Percentiles rank a stretch among this genome's conserved stretches.
Evolutionary conservation across 2,113 vertebrate genomes (phyloP).

Genomic region (Erythrolamprus reginae): DNA sequence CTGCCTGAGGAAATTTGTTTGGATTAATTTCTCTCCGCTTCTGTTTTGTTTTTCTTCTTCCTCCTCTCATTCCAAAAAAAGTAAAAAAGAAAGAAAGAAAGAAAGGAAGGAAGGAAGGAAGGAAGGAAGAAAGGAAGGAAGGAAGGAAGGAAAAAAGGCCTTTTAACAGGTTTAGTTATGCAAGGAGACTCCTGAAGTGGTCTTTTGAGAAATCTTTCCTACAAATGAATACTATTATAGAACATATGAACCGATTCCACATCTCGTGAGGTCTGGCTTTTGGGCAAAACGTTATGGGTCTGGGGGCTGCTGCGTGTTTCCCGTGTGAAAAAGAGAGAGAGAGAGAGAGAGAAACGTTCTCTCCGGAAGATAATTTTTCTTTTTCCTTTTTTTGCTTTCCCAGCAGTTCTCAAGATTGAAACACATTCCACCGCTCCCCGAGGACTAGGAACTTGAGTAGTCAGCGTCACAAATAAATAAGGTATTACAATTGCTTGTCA

Average conservation of each 20-base stretch:
- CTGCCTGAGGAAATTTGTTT: slow-evolving; percentile 74
- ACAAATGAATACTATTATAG: slow-evolving; percentile 78
- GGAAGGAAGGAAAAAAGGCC: slow-evolving; percentile 59
- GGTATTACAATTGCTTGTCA: slow-evolving; percentile 95
- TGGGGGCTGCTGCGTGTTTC: background rate
- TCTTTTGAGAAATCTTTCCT: slow-evolving; percentile 81
- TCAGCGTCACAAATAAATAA: slow-evolving; percentile 76
- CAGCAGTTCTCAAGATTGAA: slow-evolving; percentile 70
- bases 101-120: too few relatives aligned
- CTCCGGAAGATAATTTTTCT: slow-evolving; percentile 75
- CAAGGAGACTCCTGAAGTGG: slow-evolving; percentile 82
- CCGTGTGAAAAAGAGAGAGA: slow-evolving; percentile 64
- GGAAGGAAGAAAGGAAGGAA: too few relatives aligned
- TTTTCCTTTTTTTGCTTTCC: slow-evolving; percentile 71
- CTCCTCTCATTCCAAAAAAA: background rate
- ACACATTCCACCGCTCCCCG: slow-evolving; percentile 73
- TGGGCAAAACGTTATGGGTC: background rate
- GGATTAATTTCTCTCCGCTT: slow-evolving; percentile 65
- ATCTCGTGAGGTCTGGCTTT: slow-evolving; percentile 65
- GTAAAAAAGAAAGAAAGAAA: background rate
- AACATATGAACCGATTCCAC: slow-evolving; percentile 50
- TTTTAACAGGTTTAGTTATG: slow-evolving; percentile 81
- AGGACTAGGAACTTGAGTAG: slow-evolving; percentile 74
- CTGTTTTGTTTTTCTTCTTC: slow-evolving; percentile 3
- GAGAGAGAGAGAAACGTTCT: slow-evolving; percentile 72